phyloP scores from a whole-genome alignment of 2,113 vertebrate species.

The Muscicapa adusta region DNA sequence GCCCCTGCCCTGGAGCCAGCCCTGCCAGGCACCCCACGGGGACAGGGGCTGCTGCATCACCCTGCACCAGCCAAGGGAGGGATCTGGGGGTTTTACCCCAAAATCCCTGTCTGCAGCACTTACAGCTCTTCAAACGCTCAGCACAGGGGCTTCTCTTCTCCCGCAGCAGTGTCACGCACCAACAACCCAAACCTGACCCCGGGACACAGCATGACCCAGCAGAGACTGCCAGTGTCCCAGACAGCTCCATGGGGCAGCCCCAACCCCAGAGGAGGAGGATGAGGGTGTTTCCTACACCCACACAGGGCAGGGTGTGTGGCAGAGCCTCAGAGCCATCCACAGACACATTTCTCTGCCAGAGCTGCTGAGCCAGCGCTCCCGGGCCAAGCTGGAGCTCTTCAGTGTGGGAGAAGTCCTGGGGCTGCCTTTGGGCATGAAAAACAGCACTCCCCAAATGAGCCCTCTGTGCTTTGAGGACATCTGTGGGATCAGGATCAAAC shows the following conservation, averaged over 20 bases:
- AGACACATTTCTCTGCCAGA: neutral
- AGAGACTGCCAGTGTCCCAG: neutral
- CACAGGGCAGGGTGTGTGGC: accelerated
- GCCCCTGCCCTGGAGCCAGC: neutral
- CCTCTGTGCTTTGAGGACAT: neutral
- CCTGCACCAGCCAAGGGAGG: neutral
- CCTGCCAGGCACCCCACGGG: accelerated
- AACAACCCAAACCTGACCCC: accelerated
- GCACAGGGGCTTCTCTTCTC: neutral
- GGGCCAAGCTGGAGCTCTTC: neutral
- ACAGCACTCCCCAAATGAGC: neutral
- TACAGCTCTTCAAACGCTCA: neutral
- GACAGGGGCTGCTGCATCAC: neutral
- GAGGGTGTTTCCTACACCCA: neutral
- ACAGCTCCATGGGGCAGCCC: neutral
- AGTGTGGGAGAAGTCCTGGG: neutral
- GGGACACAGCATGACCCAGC: neutral
- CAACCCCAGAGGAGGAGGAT: neutral
- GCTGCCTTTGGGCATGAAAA: neutral
- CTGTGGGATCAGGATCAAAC: neutral
- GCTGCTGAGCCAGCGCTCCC: accelerated
- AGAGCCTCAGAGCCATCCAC: neutral
- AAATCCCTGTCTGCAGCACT: neutral
- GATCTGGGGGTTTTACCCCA: accelerated
- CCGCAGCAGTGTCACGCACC: neutral